Evolutionary conservation across 2,113 vertebrate genomes (phyloP).

Genomic region (Pachypanchax playfairii): DNA sequence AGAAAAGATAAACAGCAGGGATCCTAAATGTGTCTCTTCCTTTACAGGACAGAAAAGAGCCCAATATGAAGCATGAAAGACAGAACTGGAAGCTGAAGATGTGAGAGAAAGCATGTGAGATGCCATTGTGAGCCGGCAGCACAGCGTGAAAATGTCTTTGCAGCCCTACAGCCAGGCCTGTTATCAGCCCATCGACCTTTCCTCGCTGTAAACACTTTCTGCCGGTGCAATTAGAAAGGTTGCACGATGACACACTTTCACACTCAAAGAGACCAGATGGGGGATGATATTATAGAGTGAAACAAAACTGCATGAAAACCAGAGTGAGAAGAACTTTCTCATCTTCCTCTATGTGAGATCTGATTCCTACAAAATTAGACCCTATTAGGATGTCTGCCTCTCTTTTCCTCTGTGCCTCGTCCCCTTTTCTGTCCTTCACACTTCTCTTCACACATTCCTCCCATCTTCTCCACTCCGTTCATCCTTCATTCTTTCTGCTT

Average conservation of each 20-base stretch:
- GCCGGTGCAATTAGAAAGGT: conserved; percentile 51
- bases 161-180: conserved; percentile 46
- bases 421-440: conserved; percentile 36
- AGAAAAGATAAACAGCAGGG: conserved; percentile 41
- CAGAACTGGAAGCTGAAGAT: conserved; percentile 27
- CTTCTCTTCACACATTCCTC: conserved; percentile 47
- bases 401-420: conserved; percentile 3
- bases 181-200: conserved; percentile 60
- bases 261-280: conserved; percentile 28
- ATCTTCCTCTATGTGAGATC: conserved; percentile 27
- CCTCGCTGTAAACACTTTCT: conserved; percentile 59
- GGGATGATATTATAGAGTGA: conserved; percentile 33
- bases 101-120: conserved; percentile 27
- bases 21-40: conserved; percentile 50
- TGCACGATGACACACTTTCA: conserved; percentile 50
- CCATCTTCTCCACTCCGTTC: conserved; percentile 26
- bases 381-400: conserved; percentile 18
- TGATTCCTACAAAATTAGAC: conserved; percentile 27
- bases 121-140: conserved; percentile 28
- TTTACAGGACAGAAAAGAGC: conserved; percentile 12
- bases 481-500: conserved; percentile 41
- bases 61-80: conserved; percentile 18
- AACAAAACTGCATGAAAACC: conserved; percentile 27
- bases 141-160: conserved; percentile 48
- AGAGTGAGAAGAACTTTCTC: conserved; percentile 38